Conservation (phyloP, 1,140 invertebrate species). For the Colletes gigas region DNA sequence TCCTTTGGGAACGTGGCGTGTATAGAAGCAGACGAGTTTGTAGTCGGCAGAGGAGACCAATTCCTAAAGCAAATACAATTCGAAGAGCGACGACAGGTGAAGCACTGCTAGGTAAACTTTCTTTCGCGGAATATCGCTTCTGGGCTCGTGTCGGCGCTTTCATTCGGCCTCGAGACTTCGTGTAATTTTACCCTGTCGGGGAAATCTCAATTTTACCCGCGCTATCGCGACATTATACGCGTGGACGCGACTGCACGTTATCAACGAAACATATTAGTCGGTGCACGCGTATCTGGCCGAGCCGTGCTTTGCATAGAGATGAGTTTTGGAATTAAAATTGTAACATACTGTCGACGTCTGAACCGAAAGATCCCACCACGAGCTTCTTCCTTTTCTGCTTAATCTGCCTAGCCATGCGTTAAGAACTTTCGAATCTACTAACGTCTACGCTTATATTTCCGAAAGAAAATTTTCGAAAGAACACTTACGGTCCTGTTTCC, state of each 20-base stretch:
- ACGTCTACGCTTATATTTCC: background rate
- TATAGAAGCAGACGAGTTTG: background rate
- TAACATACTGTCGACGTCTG: conserved; percentile 22
- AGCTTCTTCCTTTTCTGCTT: conserved; percentile 40
- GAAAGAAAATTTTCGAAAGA: background rate
- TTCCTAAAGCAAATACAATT: conserved; percentile 3
- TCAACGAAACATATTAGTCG: conserved; percentile 49
- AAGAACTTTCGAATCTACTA: conserved; percentile 8
- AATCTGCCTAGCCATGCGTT: conserved; percentile 24
- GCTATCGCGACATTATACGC: background rate
- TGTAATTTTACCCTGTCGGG: conserved; percentile 2
- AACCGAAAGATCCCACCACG: conserved; percentile 9
- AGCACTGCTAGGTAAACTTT: conserved; percentile 15
- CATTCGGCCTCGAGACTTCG: background rate
- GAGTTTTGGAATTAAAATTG: conserved; percentile 63
- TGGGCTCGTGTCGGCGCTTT: background rate
- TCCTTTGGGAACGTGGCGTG: background rate
- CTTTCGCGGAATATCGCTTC: conserved; percentile 19
- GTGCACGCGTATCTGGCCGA: conserved; percentile 30
- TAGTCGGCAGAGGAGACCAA: background rate
- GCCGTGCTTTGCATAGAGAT: conserved; percentile 62
- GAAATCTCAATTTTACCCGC: conserved; percentile 6
- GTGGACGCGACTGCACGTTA: conserved; percentile 12
- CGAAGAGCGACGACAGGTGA: background rate
- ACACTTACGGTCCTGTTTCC: conserved; percentile 84